A percentile compares a stretch with the other conserved stretches of the same genome.
Conservation (phyloP, 1,140 invertebrate genomes). For the Temnothorax nylanderi region DNA sequence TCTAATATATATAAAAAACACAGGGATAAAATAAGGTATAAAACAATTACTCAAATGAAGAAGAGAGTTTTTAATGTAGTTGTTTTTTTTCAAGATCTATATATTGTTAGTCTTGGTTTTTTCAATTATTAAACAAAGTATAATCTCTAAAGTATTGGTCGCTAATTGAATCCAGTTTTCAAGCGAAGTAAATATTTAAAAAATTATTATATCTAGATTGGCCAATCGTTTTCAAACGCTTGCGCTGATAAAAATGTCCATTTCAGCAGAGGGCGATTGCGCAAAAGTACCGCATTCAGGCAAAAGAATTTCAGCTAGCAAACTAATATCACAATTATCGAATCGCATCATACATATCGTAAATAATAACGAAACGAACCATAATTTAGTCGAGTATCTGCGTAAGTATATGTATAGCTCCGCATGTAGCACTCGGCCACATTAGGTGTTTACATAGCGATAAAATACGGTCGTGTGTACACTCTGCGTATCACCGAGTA, state of each 20-base stretch:
- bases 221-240: background rate
- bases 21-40: background rate
- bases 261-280: background rate
- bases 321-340: constrained; percentile 53
- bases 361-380: constrained; percentile 62
- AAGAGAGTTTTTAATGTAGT: background rate
- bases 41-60: background rate
- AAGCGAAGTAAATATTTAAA: background rate
- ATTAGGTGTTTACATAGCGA: constrained; percentile 68
- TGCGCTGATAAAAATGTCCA: background rate
- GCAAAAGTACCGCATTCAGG: background rate
- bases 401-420: constrained; percentile 5
- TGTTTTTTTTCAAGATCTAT: background rate
- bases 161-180: background rate
- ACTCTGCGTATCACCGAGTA: background rate
- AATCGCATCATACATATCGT: constrained; percentile 16
- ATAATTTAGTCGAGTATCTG: constrained; percentile 55
- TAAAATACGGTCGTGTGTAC: constrained; percentile 59
- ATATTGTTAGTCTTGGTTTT: background rate
- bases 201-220: background rate
- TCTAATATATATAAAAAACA: background rate
- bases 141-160: background rate
- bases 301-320: background rate
- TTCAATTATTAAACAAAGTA: background rate
- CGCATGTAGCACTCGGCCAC: constrained; percentile 20